Evolutionary conservation across 2,797 vertebrate genomes (phyloP).

Genomic region (Galagoides demidoff): DNA sequence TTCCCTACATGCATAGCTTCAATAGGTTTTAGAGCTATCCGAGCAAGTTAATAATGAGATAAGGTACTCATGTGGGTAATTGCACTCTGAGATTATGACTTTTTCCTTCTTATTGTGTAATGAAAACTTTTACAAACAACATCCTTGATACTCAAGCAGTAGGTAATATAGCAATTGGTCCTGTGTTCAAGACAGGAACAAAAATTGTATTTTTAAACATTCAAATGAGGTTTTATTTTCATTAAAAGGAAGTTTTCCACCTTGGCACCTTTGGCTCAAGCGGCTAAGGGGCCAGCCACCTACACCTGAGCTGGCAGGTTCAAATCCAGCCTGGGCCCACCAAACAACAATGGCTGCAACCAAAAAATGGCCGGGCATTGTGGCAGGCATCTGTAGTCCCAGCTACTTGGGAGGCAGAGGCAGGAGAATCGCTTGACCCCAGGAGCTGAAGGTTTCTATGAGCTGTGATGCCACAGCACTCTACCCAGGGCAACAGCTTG

Average conservation of each 20-base stretch:
- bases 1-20: conserved; percentile 18
- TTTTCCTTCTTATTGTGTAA: conserved; percentile 52
- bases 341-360: too few relatives aligned
- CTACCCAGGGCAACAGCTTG: too few relatives aligned
- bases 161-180: conserved; percentile 8
- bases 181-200: background rate
- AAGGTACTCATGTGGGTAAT: conserved; percentile 39
- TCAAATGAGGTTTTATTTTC: conserved; percentile 56
- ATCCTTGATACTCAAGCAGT: background rate
- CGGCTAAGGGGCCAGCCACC: too few relatives aligned
- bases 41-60: conserved; percentile 7
- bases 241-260: conserved; percentile 54
- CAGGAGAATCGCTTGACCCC: too few relatives aligned
- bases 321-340: too few relatives aligned
- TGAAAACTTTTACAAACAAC: conserved; percentile 23
- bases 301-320: too few relatives aligned
- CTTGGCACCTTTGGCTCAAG: too few relatives aligned
- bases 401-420: too few relatives aligned
- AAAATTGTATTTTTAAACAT: conserved; percentile 75
- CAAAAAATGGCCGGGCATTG: too few relatives aligned
- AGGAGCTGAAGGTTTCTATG: too few relatives aligned
- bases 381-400: too few relatives aligned
- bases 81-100: background rate
- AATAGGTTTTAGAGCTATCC: background rate
- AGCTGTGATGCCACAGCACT: too few relatives aligned